Conservation (phyloP, 1,140 invertebrate species). For the Nasonia vitripennis region DNA sequence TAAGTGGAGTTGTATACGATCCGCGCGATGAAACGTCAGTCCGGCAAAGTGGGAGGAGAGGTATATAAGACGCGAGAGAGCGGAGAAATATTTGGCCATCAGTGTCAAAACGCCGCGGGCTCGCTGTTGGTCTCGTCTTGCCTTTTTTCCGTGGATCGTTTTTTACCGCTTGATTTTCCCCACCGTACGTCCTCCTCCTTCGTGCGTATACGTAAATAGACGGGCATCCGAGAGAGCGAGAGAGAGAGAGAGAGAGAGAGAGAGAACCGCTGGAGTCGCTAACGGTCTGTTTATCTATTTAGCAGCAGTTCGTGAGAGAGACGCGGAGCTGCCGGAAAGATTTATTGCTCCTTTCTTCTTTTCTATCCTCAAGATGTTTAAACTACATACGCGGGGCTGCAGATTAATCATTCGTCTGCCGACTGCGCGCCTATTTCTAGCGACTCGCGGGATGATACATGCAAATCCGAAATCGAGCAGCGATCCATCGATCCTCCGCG, state of each 20-base stretch:
- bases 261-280: neutral
- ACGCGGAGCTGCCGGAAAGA: neutral
- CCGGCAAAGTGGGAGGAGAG: neutral
- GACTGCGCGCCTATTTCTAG: neutral
- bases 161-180: neutral
- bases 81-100: neutral
- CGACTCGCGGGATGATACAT: neutral
- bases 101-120: constrained; percentile 12
- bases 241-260: too few species aligned
- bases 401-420: neutral
- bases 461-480: neutral
- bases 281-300: constrained; percentile 19
- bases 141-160: neutral
- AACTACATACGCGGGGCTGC: neutral
- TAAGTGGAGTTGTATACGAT: neutral
- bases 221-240: too few species aligned
- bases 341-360: neutral
- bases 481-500: neutral
- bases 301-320: neutral
- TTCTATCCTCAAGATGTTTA: neutral
- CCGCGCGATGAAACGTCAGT: neutral
- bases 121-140: neutral
- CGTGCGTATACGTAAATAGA: neutral
- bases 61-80: neutral
- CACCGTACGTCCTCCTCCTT: neutral